Evolutionary conservation across 2,888 invertebrate genomes (phyloP).

Genomic region (Rhingia campestris): DNA sequence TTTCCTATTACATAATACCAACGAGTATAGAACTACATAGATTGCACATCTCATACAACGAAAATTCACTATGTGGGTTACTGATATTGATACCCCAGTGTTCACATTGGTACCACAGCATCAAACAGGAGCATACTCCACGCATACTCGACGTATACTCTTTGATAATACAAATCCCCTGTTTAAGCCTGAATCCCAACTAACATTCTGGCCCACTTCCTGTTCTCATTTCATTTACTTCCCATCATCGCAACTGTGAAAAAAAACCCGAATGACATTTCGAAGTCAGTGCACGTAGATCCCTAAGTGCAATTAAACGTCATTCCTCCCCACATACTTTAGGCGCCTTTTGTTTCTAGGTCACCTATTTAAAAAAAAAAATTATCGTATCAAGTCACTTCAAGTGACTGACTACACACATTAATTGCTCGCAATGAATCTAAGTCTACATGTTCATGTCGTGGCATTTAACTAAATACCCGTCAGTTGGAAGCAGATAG

Average conservation of each 20-base stretch:
- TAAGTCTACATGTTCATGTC: conserved; percentile 1
- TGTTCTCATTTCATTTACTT: no score
- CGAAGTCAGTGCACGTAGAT: neutral
- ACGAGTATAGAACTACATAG: no score
- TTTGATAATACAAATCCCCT: no score
- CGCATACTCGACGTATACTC: no score
- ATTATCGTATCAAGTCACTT: neutral
- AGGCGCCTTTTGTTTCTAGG: conserved; percentile 31
- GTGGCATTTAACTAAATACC: conserved; percentile 18
- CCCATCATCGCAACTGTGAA: neutral
- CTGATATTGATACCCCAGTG: no score
- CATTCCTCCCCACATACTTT: conserved; percentile 3
- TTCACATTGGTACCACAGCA: no score
- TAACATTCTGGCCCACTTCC: no score
- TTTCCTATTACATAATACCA: no score
- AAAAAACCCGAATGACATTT: neutral
- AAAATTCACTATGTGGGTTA: no score
- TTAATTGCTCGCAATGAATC: conserved; percentile 28
- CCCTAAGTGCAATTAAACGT: neutral
- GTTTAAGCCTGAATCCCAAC: no score
- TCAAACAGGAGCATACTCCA: no score
- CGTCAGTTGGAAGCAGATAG: neutral
- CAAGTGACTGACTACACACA: neutral
- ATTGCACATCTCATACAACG: no score
- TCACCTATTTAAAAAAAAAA: conserved; percentile 11